A percentile compares a stretch with the other conserved stretches of the same genome.
Evolutionary conservation across 2,888 invertebrate species (phyloP).

Genomic region (Orchesella flavescens): DNA sequence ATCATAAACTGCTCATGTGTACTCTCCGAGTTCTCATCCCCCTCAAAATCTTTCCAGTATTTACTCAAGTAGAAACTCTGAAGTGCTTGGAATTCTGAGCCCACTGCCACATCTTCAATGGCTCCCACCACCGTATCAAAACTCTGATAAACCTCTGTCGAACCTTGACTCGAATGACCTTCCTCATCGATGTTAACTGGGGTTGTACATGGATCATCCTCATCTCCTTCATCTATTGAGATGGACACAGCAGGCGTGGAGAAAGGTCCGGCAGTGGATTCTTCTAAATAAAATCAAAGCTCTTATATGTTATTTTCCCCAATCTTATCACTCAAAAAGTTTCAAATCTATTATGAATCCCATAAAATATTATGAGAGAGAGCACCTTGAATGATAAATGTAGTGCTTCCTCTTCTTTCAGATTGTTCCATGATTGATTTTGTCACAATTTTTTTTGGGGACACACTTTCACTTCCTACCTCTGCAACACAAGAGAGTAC

Average conservation of each 20-base stretch:
- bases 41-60: conserved; percentile 61
- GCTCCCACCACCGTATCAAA: conserved; percentile 63
- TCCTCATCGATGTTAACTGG: conserved; percentile 17
- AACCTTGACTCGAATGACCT: conserved; percentile 12
- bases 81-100: conserved; percentile 60
- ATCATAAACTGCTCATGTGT: conserved; percentile 62
- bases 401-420: conserved; percentile 36
- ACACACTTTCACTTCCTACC: too few species aligned
- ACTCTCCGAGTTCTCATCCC: conserved; percentile 42
- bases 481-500: too few species aligned
- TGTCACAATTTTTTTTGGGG: too few species aligned
- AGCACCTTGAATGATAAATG: conserved; percentile 48
- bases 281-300: conserved; percentile 30
- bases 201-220: conserved; percentile 31
- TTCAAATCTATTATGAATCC: background rate
- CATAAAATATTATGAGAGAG: background rate
- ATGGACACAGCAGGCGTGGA: conserved; percentile 50
- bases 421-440: conserved; percentile 26
- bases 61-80: conserved; percentile 62
- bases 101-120: conserved; percentile 62
- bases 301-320: too few species aligned
- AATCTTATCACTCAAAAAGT: background rate
- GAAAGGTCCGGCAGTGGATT: conserved; percentile 43
- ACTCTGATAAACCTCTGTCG: conserved; percentile 38
- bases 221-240: conserved; percentile 50